Conservation (phyloP, 2,797 vertebrate species). For the Silurus aristotelis region DNA sequence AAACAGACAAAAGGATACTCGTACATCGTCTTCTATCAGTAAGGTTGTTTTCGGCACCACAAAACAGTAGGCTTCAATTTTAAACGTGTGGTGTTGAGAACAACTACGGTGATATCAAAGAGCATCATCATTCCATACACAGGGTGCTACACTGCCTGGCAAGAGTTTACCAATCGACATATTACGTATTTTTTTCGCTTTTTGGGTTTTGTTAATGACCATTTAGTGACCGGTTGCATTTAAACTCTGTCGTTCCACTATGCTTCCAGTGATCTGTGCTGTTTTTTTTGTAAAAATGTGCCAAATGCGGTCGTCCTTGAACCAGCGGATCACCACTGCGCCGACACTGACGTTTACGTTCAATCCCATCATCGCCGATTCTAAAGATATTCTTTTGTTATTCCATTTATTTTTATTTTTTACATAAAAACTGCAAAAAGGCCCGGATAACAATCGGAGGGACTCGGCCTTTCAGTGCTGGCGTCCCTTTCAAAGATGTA, state of each 20-base stretch:
- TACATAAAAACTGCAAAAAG: neutral
- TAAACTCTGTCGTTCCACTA: slow-evolving; percentile 79
- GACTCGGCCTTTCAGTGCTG: slow-evolving; percentile 58
- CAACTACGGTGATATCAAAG: slow-evolving; percentile 80
- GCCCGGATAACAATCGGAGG: slow-evolving; percentile 55
- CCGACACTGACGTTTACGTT: slow-evolving; percentile 62
- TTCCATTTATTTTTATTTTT: slow-evolving; percentile 71
- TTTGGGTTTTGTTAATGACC: slow-evolving; percentile 42
- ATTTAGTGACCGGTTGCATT: slow-evolving; percentile 68
- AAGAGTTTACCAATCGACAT: slow-evolving; percentile 77
- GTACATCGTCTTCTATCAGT: slow-evolving; percentile 72
- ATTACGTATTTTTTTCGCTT: slow-evolving; percentile 33
- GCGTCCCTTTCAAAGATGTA: slow-evolving; percentile 74
- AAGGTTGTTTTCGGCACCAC: slow-evolving; percentile 75
- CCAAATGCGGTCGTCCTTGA: slow-evolving; percentile 72
- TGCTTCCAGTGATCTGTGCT: slow-evolving; percentile 65
- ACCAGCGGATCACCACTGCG: slow-evolving; percentile 47
- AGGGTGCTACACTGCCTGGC: slow-evolving; percentile 89
- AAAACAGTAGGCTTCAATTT: slow-evolving; percentile 73
- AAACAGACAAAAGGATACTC: slow-evolving; percentile 74
- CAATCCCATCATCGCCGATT: slow-evolving; percentile 64
- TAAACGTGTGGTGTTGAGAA: slow-evolving; percentile 81
- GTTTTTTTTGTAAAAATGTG: slow-evolving; percentile 69
- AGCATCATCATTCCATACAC: slow-evolving; percentile 80
- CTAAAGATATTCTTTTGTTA: slow-evolving; percentile 75